A percentile compares a stretch with the other conserved stretches of the same genome.
phyloP scores from a whole-genome alignment of 2,888 invertebrate genomes.

The Mylabris sibirica region DNA sequence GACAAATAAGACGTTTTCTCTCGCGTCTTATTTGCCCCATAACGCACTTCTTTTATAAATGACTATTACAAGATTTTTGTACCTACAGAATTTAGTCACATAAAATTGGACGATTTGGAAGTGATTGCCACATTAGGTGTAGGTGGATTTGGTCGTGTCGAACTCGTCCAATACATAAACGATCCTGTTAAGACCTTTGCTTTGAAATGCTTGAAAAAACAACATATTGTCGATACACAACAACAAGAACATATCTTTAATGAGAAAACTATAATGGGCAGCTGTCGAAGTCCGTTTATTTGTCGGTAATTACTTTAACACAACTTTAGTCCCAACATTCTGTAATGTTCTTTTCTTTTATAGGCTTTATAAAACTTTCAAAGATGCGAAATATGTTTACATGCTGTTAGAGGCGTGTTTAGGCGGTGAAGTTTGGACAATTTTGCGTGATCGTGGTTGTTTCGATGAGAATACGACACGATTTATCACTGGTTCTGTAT shows the following conservation, averaged over 20 bases:
- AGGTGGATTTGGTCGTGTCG: slow-evolving; percentile 78
- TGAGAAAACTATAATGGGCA: slow-evolving; percentile 74
- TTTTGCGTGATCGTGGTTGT: slow-evolving; percentile 70
- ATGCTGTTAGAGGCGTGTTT: slow-evolving; percentile 77
- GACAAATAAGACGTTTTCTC: too few species aligned
- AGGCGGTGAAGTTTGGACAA: slow-evolving; percentile 78
- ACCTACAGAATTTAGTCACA: slow-evolving; percentile 59
- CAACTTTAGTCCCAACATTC: not conserved
- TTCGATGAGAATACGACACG: slow-evolving; percentile 73
- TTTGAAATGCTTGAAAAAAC: slow-evolving; percentile 76
- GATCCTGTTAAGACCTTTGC: slow-evolving; percentile 67
- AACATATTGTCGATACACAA: slow-evolving; percentile 75
- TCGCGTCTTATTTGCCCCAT: too few species aligned
- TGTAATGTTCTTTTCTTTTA: not conserved
- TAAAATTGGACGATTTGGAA: slow-evolving; percentile 67
- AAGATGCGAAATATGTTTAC: slow-evolving; percentile 75
- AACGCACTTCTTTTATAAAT: too few species aligned
- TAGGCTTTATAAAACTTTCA: slow-evolving; percentile 72
- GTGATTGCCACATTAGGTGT: slow-evolving; percentile 73
- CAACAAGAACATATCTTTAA: slow-evolving; percentile 78
- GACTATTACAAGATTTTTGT: too few species aligned
- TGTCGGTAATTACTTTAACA: slow-evolving; percentile 65
- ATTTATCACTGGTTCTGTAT: slow-evolving; percentile 74
- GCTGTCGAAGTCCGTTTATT: slow-evolving; percentile 75
- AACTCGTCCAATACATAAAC: slow-evolving; percentile 64